Percentiles rank a stretch among this genome's conserved stretches.
These are phyloP conservation scores for Aphelocoma coerulescens DNA, from an alignment of 2,113 vertebrate genomes.

Conservation along the genomic window DNA sequence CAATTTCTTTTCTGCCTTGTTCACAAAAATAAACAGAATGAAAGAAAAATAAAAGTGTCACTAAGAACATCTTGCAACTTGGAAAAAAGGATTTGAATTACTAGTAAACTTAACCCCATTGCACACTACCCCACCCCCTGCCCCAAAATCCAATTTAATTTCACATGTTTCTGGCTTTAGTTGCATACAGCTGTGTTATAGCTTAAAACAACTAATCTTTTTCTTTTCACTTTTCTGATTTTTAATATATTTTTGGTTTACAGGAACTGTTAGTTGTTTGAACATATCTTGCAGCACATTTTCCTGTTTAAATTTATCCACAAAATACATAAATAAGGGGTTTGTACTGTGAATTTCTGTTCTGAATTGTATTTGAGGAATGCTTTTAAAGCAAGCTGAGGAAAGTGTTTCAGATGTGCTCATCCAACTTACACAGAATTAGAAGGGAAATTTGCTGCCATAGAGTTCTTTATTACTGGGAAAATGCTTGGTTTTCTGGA, in stretches of 20 bases:
- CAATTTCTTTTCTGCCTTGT: conserved; percentile 58
- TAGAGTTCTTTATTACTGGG: neutral
- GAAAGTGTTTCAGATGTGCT: conserved; percentile 55
- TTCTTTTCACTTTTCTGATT: conserved; percentile 29
- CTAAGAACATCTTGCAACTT: conserved; percentile 45
- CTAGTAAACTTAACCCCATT: neutral
- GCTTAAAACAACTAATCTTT: conserved; percentile 62
- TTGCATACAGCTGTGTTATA: conserved; percentile 64
- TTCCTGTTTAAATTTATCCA: conserved; percentile 55
- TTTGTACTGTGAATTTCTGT: conserved; percentile 10
- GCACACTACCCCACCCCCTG: neutral
- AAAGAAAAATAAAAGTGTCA: conserved; percentile 32
- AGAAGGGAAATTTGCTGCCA: neutral
- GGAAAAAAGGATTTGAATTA: conserved; percentile 32
- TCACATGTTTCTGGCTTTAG: conserved; percentile 63
- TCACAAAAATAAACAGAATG: conserved; percentile 68
- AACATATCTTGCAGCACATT: conserved; percentile 62
- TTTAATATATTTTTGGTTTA: conserved; percentile 27
- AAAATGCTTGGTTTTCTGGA: neutral
- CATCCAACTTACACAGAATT: conserved; percentile 17
- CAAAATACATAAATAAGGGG: conserved; percentile 52
- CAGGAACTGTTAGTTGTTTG: conserved; percentile 45
- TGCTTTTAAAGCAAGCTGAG: conserved; percentile 27
- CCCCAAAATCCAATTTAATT: conserved; percentile 44
- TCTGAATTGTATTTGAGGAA: conserved; percentile 51